These are phyloP conservation scores for Drosophila teissieri DNA, from an alignment of 1,140 invertebrate species.

Conservation along the genomic window DNA sequence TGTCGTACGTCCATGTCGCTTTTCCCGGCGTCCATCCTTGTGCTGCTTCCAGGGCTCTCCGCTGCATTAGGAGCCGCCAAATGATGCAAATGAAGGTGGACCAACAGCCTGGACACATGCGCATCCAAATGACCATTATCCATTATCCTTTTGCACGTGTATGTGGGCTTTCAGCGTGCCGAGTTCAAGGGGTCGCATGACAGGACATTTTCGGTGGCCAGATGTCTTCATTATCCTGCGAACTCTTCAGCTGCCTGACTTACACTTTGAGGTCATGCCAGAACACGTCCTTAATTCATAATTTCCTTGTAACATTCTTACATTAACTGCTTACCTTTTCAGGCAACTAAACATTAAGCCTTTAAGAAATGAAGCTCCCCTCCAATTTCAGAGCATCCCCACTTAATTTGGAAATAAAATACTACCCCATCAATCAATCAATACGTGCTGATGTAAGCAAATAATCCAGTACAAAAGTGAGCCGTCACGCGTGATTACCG, in stretches of 20 bases:
- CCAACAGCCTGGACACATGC: conserved; percentile 20
- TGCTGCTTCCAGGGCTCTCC: background rate
- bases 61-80: conserved; percentile 19
- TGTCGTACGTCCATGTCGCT: no score
- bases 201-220: conserved; percentile 7
- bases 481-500: conserved; percentile 28
- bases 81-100: conserved; percentile 43
- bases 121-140: conserved; percentile 16
- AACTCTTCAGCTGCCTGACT: conserved; percentile 3
- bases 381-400: background rate
- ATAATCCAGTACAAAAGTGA: conserved; percentile 25
- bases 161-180: conserved; percentile 1
- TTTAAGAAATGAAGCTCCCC: background rate
- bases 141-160: conserved; percentile 16
- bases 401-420: conserved; percentile 11
- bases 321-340: no score
- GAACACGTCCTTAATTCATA: no score
- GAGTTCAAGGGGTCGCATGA: background rate
- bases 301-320: no score
- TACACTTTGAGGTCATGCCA: background rate
- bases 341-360: no score
- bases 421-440: conserved; percentile 24
- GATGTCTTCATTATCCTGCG: conserved; percentile 34
- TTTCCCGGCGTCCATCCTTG: background rate
- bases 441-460: conserved; percentile 26